These are phyloP conservation scores for Tragopan temminckii DNA, from an alignment of 2,797 vertebrate genomes.

Conservation along the genomic window DNA sequence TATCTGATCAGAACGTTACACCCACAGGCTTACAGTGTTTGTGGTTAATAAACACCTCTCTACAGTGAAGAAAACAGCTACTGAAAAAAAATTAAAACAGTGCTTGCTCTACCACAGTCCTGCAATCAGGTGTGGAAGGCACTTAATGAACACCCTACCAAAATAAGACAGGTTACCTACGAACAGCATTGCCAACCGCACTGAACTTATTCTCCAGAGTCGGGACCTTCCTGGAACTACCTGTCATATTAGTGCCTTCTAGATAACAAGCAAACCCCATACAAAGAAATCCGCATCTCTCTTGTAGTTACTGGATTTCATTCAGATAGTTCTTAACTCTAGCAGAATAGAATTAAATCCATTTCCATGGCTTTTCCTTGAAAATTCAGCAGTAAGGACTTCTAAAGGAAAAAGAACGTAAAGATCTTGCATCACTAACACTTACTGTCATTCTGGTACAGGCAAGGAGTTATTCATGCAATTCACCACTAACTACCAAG, in stretches of 20 bases:
- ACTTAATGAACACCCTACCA: background rate
- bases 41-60: slow-evolving; percentile 70
- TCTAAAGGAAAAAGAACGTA: background rate
- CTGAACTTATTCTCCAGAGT: background rate
- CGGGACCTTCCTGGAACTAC: background rate
- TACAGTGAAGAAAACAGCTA: background rate
- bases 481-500: background rate
- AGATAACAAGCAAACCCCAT: background rate
- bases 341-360: background rate
- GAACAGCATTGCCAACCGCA: background rate
- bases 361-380: background rate
- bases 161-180: background rate
- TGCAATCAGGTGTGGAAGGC: background rate
- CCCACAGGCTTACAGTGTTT: slow-evolving; percentile 49
- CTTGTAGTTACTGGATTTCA: background rate
- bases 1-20: slow-evolving; percentile 73
- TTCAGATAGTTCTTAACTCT: background rate
- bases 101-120: background rate
- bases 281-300: background rate
- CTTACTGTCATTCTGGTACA: background rate
- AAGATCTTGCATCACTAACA: background rate
- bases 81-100: background rate
- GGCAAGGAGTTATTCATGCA: background rate
- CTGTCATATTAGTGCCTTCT: background rate
- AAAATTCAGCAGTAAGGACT: background rate